Conservation (phyloP, 2,888 invertebrate genomes). For the Paralinhomoeus sp. region DNA sequence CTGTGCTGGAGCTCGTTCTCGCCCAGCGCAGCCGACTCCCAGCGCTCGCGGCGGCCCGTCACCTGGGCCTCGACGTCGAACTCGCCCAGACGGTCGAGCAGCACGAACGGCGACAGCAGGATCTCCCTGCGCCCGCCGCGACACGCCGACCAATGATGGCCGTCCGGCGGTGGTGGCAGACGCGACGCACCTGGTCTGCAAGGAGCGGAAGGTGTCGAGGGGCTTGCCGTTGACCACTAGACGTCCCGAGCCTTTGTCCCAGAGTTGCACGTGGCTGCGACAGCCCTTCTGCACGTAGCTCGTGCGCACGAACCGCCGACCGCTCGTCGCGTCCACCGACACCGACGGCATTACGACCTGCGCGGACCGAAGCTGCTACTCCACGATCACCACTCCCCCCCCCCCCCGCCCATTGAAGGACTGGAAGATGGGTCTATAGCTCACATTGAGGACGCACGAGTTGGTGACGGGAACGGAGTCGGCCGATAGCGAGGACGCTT, state of each 20-base stretch:
- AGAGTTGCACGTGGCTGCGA: background rate
- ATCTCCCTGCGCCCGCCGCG: too few relatives aligned
- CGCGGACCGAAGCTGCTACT: too few relatives aligned
- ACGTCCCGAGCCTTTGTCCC: background rate
- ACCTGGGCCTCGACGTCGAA: constrained; percentile 4
- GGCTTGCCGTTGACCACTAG: background rate
- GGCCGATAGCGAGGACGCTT: too few relatives aligned
- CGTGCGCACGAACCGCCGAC: background rate
- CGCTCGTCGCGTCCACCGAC: background rate
- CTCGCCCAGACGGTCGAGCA: constrained; percentile 2
- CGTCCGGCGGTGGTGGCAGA: too few relatives aligned
- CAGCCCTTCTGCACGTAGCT: background rate
- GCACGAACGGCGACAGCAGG: constrained; percentile 2
- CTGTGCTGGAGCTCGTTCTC: too few relatives aligned
- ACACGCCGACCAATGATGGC: too few relatives aligned
- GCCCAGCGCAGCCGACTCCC: background rate
- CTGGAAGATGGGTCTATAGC: too few relatives aligned
- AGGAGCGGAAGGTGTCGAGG: background rate
- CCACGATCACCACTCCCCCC: too few relatives aligned
- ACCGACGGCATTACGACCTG: constrained; percentile 37
- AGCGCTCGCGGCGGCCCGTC: background rate
- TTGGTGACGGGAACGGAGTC: too few relatives aligned
- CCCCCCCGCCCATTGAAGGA: too few relatives aligned
- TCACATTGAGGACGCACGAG: too few relatives aligned
- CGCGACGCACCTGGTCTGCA: background rate